Base-by-base conservation (phyloP, 2,113 vertebrate genomes). In the Megaleporinus macrocephalus region DNA sequence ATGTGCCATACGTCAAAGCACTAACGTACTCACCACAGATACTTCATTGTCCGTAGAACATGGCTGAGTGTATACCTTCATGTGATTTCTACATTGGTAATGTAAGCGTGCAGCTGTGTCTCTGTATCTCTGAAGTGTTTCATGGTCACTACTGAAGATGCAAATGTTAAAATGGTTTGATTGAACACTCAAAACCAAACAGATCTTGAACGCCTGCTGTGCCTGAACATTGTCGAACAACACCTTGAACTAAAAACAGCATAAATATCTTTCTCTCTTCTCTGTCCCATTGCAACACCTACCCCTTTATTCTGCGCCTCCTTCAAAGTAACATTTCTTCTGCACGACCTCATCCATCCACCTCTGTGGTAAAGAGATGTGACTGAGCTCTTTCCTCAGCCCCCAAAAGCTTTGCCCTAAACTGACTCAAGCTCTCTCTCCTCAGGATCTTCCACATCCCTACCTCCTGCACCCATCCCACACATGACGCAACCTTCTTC, bases 381-480 rank as follows among this genome's bases (percentile, higher is more conserved):
- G 22, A 79, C 5, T 27, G 44, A n/a, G 59, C 75, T 53, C 5
- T 55, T 10, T 59, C 33, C 55, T 72, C 71, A 15, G 0, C 44
- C 55, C 66, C 49, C 22, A 29, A 84, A 66, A 77, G 66, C 51
- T 27, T 26, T 20, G 73, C 63, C 51, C 44, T 59, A 73, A 59
- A 59, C 80, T 36, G 33, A 55, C 53, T 70, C 66, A 78, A 61
- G 59, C 80, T 73, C 85, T 74, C 66, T 30, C 41, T 78, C 79
- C 24, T 79, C 76, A 20, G 26, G 63, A 47, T 80, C 47, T 41
- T 27, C 65, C 84, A 78, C 9, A 63, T 76, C 73, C 26, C 74
- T 84, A 91, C 89, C 70, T 87, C 57, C 86, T 87, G 86, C 63
- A 86, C 76, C 86, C 63, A 62, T 81, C 88, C 66, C 62, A 78